Percentiles rank a stretch among this genome's conserved stretches.
phyloP scores from a whole-genome alignment of 2,888 invertebrate species.

The Laspeyria flexula region DNA sequence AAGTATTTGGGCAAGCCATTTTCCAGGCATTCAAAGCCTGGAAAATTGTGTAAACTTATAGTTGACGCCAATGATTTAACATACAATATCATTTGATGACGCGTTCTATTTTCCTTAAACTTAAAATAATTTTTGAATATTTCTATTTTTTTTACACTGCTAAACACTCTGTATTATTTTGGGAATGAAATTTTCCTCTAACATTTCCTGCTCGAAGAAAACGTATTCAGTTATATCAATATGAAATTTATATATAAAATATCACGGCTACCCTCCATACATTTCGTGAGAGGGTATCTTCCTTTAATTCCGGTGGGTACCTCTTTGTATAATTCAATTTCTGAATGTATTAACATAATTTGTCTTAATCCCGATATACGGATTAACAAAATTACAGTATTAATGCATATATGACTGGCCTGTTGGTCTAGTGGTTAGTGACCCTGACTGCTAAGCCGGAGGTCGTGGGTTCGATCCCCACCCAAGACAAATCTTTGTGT shows the following conservation, averaged over 20 bases:
- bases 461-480: too few relatives aligned
- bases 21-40: too few relatives aligned
- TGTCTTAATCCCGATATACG: background rate
- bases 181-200: background rate
- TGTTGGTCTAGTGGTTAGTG: too few relatives aligned
- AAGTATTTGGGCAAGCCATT: too few relatives aligned
- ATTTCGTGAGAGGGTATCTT: background rate
- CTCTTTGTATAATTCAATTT: background rate
- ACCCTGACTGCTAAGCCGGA: too few relatives aligned
- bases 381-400: background rate
- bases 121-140: too few relatives aligned
- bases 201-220: background rate
- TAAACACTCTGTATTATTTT: background rate
- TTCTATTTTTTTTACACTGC: background rate
- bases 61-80: too few relatives aligned
- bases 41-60: too few relatives aligned
- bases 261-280: background rate
- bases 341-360: background rate
- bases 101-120: too few relatives aligned
- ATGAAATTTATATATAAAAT: conserved; percentile 9
- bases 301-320: background rate
- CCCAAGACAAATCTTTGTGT: too few relatives aligned
- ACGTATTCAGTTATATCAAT: background rate
- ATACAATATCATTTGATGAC: too few relatives aligned
- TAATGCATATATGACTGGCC: too few relatives aligned